phyloP scores from a whole-genome alignment of 1,140 invertebrate genomes.

The Capitella teleta region DNA sequence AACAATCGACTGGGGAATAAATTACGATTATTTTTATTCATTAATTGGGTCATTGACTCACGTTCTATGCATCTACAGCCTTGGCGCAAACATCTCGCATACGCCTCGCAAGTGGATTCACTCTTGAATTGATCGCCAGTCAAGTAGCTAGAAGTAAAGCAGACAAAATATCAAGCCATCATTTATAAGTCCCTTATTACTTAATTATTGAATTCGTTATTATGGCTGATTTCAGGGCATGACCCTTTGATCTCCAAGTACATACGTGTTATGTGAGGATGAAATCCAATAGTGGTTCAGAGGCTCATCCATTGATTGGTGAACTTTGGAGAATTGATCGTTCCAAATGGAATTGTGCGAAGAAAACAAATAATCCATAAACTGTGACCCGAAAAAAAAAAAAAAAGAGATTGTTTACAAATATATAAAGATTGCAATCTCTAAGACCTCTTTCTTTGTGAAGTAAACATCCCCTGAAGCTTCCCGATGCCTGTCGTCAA shows the following conservation, averaged over 20 bases:
- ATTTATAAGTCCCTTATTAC: not conserved
- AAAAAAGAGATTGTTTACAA: conserved; percentile 8
- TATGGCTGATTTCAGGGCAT: not conserved
- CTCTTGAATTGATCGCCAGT: conserved; percentile 95
- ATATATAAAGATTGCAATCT: not conserved
- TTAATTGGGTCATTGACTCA: conserved; percentile 18
- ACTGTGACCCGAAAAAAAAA: conserved; percentile 46
- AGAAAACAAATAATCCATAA: conserved; percentile 85
- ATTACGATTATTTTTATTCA: too few relatives aligned
- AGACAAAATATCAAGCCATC: not conserved
- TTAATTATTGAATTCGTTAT: not conserved
- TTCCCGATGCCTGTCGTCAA: conserved; percentile 26
- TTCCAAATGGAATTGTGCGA: conserved; percentile 90
- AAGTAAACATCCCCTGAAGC: conserved; percentile 32
- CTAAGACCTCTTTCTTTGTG: conserved; percentile 13
- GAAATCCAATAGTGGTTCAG: conserved; percentile 55
- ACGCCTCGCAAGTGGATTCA: conserved; percentile 92
- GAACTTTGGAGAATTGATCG: conserved; percentile 52
- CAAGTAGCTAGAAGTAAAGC: conserved; percentile 58
- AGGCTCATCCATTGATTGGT: conserved; percentile 54
- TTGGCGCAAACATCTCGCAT: conserved; percentile 77
- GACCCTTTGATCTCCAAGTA: not conserved
- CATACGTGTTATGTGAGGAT: conserved; percentile 55
- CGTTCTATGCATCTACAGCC: conserved; percentile 91
- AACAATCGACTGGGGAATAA: conserved; percentile 71